These are phyloP conservation scores for Sula dactylatra DNA, from an alignment of 2,113 vertebrate genomes.

Conservation along the genomic window DNA sequence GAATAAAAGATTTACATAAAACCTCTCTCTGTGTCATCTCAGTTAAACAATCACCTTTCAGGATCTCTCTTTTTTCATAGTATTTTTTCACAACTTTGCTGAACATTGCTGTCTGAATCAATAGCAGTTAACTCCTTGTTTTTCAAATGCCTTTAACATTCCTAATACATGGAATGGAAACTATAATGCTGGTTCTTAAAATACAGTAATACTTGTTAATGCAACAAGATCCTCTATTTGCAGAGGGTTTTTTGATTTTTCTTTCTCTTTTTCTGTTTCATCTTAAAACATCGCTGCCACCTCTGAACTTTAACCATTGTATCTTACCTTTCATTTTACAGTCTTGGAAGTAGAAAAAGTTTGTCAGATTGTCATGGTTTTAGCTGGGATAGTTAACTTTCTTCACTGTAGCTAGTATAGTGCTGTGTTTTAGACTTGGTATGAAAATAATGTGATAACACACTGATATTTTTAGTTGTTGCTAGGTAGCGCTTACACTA, in stretches of 20 bases:
- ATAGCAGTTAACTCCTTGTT: not conserved
- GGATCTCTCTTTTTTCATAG: not conserved
- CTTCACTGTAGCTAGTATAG: no score
- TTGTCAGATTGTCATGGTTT: no score
- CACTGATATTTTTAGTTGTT: no score
- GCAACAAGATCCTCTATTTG: not conserved
- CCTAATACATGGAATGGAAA: rapidly evolving
- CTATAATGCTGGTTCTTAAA: not conserved
- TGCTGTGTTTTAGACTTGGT: no score
- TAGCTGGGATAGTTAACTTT: no score
- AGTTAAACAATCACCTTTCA: not conserved
- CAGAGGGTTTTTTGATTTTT: not conserved
- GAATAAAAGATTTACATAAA: not conserved
- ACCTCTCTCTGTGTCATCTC: not conserved
- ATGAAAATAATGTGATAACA: no score
- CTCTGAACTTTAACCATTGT: not conserved
- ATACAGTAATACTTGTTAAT: not conserved
- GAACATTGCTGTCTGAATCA: not conserved
- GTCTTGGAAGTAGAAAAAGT: not conserved
- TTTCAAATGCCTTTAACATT: not conserved
- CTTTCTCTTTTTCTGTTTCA: not conserved
- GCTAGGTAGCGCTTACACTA: no score
- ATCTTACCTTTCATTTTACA: not conserved
- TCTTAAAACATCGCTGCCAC: not conserved
- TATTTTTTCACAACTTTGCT: not conserved